Percentiles rank a stretch among this genome's conserved stretches.
Evolutionary conservation across 2,888 invertebrate species (phyloP).

Genomic region (Bimastos eiseni): DNA sequence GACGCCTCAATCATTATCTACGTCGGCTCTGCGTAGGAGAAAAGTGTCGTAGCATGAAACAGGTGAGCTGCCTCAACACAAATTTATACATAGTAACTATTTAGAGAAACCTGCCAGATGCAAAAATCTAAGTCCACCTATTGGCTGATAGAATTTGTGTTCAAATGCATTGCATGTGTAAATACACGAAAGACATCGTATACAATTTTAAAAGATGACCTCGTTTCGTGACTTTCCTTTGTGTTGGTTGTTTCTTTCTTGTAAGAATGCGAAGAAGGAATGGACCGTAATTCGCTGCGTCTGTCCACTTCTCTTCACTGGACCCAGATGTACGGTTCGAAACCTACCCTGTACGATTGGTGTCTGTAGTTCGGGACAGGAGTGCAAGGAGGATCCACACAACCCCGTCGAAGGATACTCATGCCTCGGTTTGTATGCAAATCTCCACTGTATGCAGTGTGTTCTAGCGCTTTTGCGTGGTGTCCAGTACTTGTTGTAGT

Average conservation of each 20-base stretch:
- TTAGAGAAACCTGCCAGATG: too few relatives aligned
- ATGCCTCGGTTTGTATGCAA: not conserved
- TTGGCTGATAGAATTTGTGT: too few relatives aligned
- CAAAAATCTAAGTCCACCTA: too few relatives aligned
- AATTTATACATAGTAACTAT: too few relatives aligned
- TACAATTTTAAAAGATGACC: too few relatives aligned
- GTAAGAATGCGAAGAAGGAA: not conserved
- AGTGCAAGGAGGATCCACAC: slow-evolving; percentile 17
- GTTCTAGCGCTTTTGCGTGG: too few relatives aligned
- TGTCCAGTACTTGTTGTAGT: too few relatives aligned
- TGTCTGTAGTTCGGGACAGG: not conserved
- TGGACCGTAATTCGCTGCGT: not conserved
- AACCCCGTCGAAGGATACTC: not conserved
- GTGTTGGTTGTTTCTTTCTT: not conserved
- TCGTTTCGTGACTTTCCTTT: too few relatives aligned
- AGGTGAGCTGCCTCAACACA: too few relatives aligned
- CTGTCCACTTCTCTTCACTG: not conserved
- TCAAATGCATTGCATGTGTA: too few relatives aligned
- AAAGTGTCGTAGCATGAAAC: not conserved
- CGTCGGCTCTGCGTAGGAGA: not conserved
- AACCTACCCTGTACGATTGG: not conserved
- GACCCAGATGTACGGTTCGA: slow-evolving; percentile 5
- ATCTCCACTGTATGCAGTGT: not conserved
- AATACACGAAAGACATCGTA: too few relatives aligned
- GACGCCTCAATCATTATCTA: not conserved